Conservation (phyloP, 53 echinoderm and acorn worm species). For the Holothuria scabra region DNA sequence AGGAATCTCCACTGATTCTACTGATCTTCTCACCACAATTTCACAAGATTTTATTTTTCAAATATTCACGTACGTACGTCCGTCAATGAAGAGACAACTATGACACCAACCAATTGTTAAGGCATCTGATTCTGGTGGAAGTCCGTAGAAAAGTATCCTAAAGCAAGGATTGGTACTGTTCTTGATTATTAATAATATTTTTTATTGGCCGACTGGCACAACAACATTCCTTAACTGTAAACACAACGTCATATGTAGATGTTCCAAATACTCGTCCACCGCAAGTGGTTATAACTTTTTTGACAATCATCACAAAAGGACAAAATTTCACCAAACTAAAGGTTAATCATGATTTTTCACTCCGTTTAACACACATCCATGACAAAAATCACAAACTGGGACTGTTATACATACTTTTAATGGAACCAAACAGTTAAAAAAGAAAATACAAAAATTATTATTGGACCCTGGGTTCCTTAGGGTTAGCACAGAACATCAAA, state of each 20-base stretch:
- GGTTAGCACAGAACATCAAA: constrained; percentile 37
- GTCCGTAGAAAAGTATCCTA: constrained; percentile 30
- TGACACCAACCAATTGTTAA: constrained; percentile 40
- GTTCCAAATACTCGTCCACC: constrained; percentile 26
- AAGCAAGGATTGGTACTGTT: constrained; percentile 28
- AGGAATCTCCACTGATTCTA: constrained; percentile 22
- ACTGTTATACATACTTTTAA: constrained; percentile 4
- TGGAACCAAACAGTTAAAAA: neutral
- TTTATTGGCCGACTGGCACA: constrained; percentile 4
- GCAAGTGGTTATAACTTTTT: constrained; percentile 1
- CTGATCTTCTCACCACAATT: constrained; percentile 34
- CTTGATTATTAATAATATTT: constrained; percentile 24
- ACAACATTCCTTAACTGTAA: constrained; percentile 19
- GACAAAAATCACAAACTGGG: constrained; percentile 48
- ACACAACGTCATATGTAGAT: constrained; percentile 21
- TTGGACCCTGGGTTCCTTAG: constrained; percentile 18
- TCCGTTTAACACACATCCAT: constrained; percentile 30
- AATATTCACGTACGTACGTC: constrained; percentile 13
- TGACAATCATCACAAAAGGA: constrained; percentile 38
- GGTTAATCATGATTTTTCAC: neutral
- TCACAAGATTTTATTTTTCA: constrained; percentile 25
- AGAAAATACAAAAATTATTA: constrained; percentile 2
- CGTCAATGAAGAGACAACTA: constrained; percentile 9
- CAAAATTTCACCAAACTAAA: constrained; percentile 37
- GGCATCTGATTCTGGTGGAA: constrained; percentile 47